Evolutionary conservation across 53 echinoderm and acorn worm species (phyloP), one percentile per base, ranked within the genome.

Genomic region (Temnopleurus reevesii): DNA sequence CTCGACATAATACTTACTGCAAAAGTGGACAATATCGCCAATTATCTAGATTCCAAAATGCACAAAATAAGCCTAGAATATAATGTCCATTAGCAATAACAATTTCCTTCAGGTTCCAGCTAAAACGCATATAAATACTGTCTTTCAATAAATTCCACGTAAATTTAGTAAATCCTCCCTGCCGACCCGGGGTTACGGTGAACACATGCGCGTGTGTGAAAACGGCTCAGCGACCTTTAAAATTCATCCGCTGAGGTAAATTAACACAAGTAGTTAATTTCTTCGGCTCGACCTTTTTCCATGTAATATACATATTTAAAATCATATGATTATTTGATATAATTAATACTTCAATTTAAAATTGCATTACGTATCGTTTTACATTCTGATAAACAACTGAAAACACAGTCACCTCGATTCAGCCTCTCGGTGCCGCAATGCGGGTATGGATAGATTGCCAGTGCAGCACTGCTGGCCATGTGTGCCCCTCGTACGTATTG

Each of bases 161-260:
- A 56, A 44, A 21, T 44, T 8, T 44, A 55, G 33, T 9, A 31
- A 28, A 51, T 55, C 38, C 33, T 31, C 53, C 18, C 30, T 33
- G 13, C 53, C 31, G 12, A 21, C 59, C 58, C 81, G 49, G 58
- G 90, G 45, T 43, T 41, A 51, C 55, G 47, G 15, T 54, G 23
- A 44, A 79, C 55, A 61, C 90, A 90, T 90, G 90, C 90, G 90
- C 90, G 81, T 41, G 58, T 34, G 29, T 23, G 58, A n/a, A 12
- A 59, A 30, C 15, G 2, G 28, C 6, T 21, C 55, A 55, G 56
- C 83, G 83, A 83, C 83, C 83, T 83, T 83, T 83, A 57, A 81
- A 90, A 90, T 90, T 90, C 58, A 60, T 90, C 81, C 90, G 90
- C 90, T 59, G 41, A 60, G 64, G 55, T 83, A 83, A 83, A 83